Percentiles rank a stretch among this genome's conserved stretches.
phyloP scores from a whole-genome alignment of 1,140 invertebrate genomes.

The Eurosta solidaginis region DNA sequence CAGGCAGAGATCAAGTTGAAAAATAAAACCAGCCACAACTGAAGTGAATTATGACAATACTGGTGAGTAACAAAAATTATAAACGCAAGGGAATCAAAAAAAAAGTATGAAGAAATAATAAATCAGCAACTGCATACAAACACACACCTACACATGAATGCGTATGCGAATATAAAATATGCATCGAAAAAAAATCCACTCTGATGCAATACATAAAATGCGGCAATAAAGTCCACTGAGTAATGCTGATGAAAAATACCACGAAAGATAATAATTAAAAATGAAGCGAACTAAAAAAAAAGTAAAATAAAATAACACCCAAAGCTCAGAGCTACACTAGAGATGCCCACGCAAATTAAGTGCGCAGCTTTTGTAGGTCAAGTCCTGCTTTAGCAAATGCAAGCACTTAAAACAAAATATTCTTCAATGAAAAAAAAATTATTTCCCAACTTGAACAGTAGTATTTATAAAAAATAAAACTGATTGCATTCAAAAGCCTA shows the following conservation, averaged over 20 bases:
- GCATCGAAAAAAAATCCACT: neutral
- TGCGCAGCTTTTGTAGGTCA: neutral
- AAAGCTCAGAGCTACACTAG: neutral
- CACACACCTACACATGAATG: neutral
- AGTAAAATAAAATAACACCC: neutral
- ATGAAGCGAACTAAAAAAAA: neutral
- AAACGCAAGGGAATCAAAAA: constrained; percentile 15
- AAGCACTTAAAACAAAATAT: too few relatives aligned
- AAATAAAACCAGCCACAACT: neutral
- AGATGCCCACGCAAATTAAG: constrained; percentile 14
- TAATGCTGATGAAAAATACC: neutral
- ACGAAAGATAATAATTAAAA: neutral
- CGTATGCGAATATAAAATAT: neutral
- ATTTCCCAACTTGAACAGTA: too few relatives aligned
- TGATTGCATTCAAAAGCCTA: neutral
- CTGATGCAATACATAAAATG: neutral
- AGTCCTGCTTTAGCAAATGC: neutral
- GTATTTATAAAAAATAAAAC: too few relatives aligned
- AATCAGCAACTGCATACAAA: neutral
- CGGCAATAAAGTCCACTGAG: neutral
- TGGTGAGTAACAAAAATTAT: neutral
- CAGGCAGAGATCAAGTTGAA: neutral
- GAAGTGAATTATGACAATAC: neutral
- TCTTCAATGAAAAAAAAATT: too few relatives aligned
- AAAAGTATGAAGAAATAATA: neutral